Evolutionary conservation across 2,113 vertebrate species (phyloP), one percentile per base, ranked within the genome.

Genomic region (Odontesthes bonariensis): DNA sequence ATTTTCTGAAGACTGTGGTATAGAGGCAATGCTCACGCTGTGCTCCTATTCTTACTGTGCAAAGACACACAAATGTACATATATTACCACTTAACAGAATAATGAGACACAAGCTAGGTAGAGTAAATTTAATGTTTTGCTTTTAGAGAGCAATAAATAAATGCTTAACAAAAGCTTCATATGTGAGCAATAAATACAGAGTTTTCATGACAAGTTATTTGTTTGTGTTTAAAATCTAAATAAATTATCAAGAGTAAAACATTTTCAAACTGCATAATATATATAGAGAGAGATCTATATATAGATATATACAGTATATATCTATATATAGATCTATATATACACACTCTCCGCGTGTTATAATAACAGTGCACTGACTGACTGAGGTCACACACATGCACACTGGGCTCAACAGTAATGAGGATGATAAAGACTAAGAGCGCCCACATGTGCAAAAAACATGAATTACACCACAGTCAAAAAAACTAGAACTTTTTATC

Each of bases 401-500:
- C 7, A 31, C 0, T 19, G 57, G 54, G 14, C 14, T 68, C 31
- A 52, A 32, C 2, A 53, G 16, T 19, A 38, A n/a, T 2, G 11
- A 42, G 8, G 1, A 63, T 14, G 27, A 64, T 6, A 47, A 59
- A 74, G 86, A 51, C 23, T 61, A 52, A 75, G 79, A 77, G 82
- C 71, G 47, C 90, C 84, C 81, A 73, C 91, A 23, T 61, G 83
- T 87, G 91, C 56, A 72, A 1, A 42, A 70, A 62, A 68, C 5
- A 52, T 16, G 44, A n/a, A 84, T 58, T 68, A 66, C 77, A 83
- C 14, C 16, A 14, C 13, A 10, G 59, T 47, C 9, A 49, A 64
- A 22, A 3, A 38, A 38, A 10, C 4, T 35, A 35, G 5, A 35
- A 8, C 35, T 38, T 5, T 10, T 38, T 10, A 7, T 38, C 35